Percentiles rank a stretch among this genome's conserved stretches.
Conservation (phyloP, 2,113 vertebrate species). For the Myrmophylax atrothorax region DNA sequence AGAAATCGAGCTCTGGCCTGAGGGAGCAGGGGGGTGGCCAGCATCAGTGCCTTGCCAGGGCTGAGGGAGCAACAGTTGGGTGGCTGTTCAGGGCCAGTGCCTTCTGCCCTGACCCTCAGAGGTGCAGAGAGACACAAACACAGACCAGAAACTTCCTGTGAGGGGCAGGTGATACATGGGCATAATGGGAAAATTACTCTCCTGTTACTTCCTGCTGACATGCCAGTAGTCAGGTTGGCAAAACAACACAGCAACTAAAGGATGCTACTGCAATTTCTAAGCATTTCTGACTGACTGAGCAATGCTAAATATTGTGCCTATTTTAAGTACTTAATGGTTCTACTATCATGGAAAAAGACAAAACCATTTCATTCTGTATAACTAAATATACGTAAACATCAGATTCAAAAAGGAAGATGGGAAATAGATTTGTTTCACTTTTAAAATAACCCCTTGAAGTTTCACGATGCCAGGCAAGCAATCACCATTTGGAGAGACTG, state of each 20-base stretch:
- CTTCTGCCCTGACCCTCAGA: not conserved
- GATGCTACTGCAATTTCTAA: not conserved
- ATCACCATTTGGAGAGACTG: not conserved
- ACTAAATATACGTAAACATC: not conserved
- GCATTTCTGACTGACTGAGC: not conserved
- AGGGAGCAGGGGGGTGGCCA: too few species aligned
- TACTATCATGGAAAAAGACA: fast-evolving
- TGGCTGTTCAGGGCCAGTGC: not conserved
- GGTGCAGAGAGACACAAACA: not conserved
- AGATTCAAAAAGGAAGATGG: not conserved
- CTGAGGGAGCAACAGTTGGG: not conserved
- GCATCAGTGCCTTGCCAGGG: not conserved
- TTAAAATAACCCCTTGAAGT: not conserved
- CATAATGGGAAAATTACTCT: not conserved
- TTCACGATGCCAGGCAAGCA: not conserved
- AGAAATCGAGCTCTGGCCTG: not conserved
- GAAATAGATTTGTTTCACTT: not conserved
- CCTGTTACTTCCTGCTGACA: not conserved
- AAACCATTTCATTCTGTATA: not conserved
- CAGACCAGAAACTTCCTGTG: not conserved
- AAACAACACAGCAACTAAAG: not conserved
- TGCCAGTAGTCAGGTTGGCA: not conserved
- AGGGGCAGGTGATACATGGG: not conserved
- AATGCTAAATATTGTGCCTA: not conserved
- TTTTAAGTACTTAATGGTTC: not conserved